Evolutionary conservation across 2,888 invertebrate species (phyloP), one percentile per base, ranked within the genome.

Genomic region (Heliconius charithonia): DNA sequence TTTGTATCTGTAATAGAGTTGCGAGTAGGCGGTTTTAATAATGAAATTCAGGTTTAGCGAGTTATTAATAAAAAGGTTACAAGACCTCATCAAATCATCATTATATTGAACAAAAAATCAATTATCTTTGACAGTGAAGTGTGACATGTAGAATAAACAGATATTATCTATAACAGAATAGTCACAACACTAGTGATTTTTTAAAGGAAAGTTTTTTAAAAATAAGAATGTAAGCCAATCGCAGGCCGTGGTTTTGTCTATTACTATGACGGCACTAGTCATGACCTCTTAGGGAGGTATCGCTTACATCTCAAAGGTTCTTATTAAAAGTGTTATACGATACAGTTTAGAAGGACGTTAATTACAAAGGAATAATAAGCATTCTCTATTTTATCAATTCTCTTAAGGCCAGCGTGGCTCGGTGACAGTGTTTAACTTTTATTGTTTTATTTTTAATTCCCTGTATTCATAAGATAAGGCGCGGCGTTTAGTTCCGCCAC

Each of bases 301-400:
- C 25, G 41, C 25, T n/a, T 25, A 66, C 37, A 67, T 25, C 67
- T 67, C 67, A 25, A 37, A 41, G n/a, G 67, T 41, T n/a, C 37
- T 41, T 67, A n/a, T n/a, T 67, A 25, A 67, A n/a, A n/a, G 25
- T 22, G 67, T 41, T 67, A 67, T 67, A 41, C n/a, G 41, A 67
- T 67, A 67, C 41, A n/a, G n/a, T 13, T n/a, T 67, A 37, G 37
- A 67, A 41, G 67, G 67, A 67, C 41, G n/a, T 27, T 63, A 29
- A 63, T n/a, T 27, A 63, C 6, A 63, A 27, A 63, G 63, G 63
- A 27, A 27, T 63, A 27, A 25, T 25, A 16, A 63, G 25, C 63
- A 0, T 16, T 27, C 63, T 63, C 7, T 63, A 12, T 27, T 62
- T 62, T 13, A 19, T 51, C 2, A 37, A 37, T 37, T 37, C 10